These are phyloP conservation scores for Xiphophorus maculatus DNA, from an alignment of 2,113 vertebrate genomes.

Conservation along the genomic window DNA sequence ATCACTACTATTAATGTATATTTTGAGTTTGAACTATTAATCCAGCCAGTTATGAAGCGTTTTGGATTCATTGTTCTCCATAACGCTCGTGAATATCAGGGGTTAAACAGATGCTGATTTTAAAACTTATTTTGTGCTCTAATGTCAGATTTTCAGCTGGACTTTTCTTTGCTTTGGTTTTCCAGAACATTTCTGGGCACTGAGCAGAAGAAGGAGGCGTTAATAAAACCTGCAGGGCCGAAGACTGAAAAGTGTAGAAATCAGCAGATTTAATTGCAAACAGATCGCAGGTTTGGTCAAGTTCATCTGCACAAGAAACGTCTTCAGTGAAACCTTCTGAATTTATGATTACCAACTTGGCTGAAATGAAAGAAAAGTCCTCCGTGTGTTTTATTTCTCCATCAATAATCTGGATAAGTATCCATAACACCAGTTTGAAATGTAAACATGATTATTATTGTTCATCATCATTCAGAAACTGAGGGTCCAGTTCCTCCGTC, in stretches of 20 bases:
- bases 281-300: background rate
- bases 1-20: no score
- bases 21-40: no score
- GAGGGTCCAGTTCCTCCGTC: background rate
- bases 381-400: background rate
- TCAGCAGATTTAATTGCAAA: background rate
- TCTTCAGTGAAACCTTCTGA: background rate
- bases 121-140: background rate
- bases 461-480: background rate
- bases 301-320: background rate
- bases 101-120: background rate
- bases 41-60: no score
- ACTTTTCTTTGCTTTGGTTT: background rate
- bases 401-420: no score
- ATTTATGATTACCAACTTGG: background rate
- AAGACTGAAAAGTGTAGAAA: no score
- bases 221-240: no score
- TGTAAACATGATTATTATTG: background rate
- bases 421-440: background rate
- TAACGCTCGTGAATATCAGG: no score
- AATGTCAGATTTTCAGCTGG: background rate
- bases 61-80: no score
- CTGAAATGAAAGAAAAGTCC: background rate
- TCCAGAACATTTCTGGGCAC: background rate
- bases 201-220: background rate